Conservation (phyloP, 2,113 vertebrate genomes). For the Monarcha castaneiventris region DNA sequence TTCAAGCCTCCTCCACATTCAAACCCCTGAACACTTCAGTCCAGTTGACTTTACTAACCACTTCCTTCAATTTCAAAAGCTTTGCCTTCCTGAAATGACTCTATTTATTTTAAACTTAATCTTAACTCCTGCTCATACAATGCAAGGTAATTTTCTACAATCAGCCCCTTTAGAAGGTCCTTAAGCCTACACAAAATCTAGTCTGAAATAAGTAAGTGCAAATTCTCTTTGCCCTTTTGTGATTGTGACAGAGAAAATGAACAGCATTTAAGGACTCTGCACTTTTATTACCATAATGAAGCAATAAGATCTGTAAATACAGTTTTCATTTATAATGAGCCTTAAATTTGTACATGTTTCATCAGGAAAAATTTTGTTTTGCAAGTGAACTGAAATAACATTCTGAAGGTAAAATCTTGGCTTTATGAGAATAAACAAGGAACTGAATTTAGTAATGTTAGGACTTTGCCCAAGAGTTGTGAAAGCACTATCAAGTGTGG, state of each 20-base stretch:
- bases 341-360: not conserved
- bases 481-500: not conserved
- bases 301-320: not conserved
- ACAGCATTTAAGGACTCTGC: not conserved
- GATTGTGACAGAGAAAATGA: not conserved
- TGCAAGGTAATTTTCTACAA: constrained; percentile 30
- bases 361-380: not conserved
- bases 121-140: not conserved
- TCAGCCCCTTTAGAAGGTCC: not conserved
- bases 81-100: not conserved
- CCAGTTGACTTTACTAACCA: constrained; percentile 1
- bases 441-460: not conserved
- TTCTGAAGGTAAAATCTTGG: not conserved
- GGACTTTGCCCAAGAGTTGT: not conserved
- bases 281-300: not conserved
- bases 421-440: not conserved
- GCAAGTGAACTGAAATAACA: not conserved
- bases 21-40: not conserved
- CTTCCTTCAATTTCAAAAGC: not conserved
- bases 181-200: not conserved
- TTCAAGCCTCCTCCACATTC: constrained; percentile 11
- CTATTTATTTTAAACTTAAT: constrained; percentile 24
- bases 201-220: not conserved
- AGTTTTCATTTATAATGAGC: not conserved
- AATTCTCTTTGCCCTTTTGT: not conserved